These are phyloP conservation scores for Ctenopoma kingsleyae DNA, from an alignment of 2,797 vertebrate genomes.

Conservation along the genomic window DNA sequence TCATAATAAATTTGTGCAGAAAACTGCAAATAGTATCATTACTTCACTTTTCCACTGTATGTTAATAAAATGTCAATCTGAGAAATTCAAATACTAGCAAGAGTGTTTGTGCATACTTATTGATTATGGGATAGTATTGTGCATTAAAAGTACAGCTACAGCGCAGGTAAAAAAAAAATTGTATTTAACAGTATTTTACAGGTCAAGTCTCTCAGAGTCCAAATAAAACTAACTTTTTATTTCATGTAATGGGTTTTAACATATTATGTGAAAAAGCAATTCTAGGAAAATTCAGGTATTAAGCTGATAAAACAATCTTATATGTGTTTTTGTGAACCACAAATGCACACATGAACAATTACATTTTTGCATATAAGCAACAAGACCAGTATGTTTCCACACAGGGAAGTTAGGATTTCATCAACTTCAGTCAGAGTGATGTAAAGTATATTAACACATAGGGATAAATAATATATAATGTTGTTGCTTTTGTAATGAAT, in stretches of 20 bases:
- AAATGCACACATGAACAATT: not conserved
- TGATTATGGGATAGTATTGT: not conserved
- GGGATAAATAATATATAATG: constrained; percentile 6
- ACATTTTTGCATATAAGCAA: constrained; percentile 4
- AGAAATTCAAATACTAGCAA: constrained; percentile 5
- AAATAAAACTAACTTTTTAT: not conserved
- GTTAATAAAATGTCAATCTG: not conserved
- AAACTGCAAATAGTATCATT: too few species aligned
- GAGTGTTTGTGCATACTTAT: not conserved
- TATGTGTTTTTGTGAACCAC: not conserved
- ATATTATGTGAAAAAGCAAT: not conserved
- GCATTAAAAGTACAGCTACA: not conserved
- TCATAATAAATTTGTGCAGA: too few species aligned
- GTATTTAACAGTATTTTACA: too few species aligned
- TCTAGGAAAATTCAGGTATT: not conserved
- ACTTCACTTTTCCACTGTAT: too few species aligned
- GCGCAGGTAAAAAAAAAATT: not conserved
- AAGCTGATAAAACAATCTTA: not conserved
- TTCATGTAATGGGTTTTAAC: not conserved
- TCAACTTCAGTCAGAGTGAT: not conserved
- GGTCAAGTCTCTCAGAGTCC: not conserved
- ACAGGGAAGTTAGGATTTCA: constrained; percentile 8
- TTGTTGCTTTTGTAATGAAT: constrained; percentile 10
- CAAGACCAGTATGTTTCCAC: not conserved
- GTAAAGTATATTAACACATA: not conserved